Evolutionary conservation across 2,113 vertebrate species (phyloP), one percentile per base, ranked within the genome.

Genomic region (Mus pahari): DNA sequence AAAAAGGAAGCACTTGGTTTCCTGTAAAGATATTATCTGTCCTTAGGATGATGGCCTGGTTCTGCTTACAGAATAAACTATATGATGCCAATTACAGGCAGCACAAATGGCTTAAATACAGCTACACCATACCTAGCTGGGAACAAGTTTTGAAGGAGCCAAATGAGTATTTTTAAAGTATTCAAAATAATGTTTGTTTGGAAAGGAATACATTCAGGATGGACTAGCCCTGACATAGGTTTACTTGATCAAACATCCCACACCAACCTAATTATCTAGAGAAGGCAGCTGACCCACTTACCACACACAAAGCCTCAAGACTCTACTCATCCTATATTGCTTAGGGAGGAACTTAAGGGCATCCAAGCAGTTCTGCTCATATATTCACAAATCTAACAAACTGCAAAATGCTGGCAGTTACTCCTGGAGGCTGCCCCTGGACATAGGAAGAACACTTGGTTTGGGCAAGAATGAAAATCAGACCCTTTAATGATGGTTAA

Each of bases 1-100:
- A 92, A 96, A 60, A 89, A 94, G 39, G 28, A 86, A 94, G 33
- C 20, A 75, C 31, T 88, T 96, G 92, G 90, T 93, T 55, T 93
- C 50, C 94, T 75, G 17, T 88, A 92, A 92, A 73, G n/a, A 94
- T 83, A 86, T 58, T 28, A 48, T 33, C 55, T 55, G 10, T 91
- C 53, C 95, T 78, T 60, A 86, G 58, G 77, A 53, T 42, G 75
- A 90, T 91, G 84, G 75, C 58, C 71, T 94, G 62, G 39, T 83
- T 91, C 88, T 94, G 22, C 73, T 92, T 79, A 75, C 55, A 75
- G 71, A 92, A 92, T 62, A 73, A 75, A 74, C 28, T 64, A 95
- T 84, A 94, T 81, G 42, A 22, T 20, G 45, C 36, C 64, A 92
- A 45, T 79, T 75, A 89, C 31, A 71, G n/a, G 71, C 58, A 75